Evolutionary conservation across 2,888 invertebrate genomes (phyloP), one percentile per base, ranked within the genome.

Genomic region (Caenorhabditis panamensis): DNA sequence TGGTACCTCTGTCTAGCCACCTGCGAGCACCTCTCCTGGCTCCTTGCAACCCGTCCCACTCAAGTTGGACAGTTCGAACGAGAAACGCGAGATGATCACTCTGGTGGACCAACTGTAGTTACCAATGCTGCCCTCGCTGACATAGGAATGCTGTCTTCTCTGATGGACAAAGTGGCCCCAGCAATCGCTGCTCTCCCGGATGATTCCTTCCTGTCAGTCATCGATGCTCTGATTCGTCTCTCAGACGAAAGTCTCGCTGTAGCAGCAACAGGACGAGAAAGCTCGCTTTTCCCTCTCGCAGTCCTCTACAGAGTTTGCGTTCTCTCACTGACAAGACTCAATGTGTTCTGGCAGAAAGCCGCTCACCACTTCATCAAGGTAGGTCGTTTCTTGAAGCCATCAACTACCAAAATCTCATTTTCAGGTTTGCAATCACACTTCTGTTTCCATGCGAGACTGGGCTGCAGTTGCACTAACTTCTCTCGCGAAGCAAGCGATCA

Each of bases 391-490:
- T 4, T 31, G 5, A 31, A 4, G 31, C 9, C 31, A 6, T 31
- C 31, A 31, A 31, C 31, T 31, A 6, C 9, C 5, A 31, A n/a
- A n/a, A n/a, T n/a, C n/a, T n/a, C 31, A 31, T 31, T 9, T 83
- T 28, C 66, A 89, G 88, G 83, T 89, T n/a, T 88, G 89, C 71
- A 82, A 82, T 20, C 89, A 90, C 61, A 84, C 87, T 1, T 84
- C 92, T 73, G 79, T 86, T 2, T 89, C 89, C 2, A 89, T 98
- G 95, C 93, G 98, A 44, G 96, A 96, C 91, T 98, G 97, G 97
- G 97, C 97, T 0, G 96, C 97, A 0, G 96, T 97, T 92, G 96
- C 97, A 0, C 94, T 98, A 67, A 97, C 97, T 0, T 96, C 95
- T 91, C 93, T 98, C 58, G 96, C 97, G 0, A 95, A 95, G 91